Percentiles rank a stretch among this genome's conserved stretches.
Evolutionary conservation across 2,113 vertebrate genomes (phyloP).

Genomic region (Protobothrops mucrosquamatus): DNA sequence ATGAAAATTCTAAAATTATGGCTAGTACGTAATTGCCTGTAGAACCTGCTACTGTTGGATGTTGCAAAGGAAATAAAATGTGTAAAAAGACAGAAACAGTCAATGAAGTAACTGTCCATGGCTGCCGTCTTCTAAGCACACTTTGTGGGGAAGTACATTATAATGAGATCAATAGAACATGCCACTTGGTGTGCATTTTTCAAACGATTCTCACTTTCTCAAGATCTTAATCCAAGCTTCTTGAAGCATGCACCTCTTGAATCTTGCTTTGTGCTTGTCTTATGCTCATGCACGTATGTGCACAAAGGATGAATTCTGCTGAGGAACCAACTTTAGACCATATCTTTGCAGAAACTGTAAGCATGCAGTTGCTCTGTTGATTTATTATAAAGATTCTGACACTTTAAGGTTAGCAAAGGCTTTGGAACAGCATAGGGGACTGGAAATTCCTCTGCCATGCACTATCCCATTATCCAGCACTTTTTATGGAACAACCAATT

Average conservation of each 20-base stretch:
- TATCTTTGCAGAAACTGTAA: background rate
- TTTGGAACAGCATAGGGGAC: background rate
- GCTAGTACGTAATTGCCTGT: background rate
- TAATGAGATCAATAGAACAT: slow-evolving; percentile 10
- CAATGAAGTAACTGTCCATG: slow-evolving; percentile 21
- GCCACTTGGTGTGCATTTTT: background rate
- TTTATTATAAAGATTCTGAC: background rate
- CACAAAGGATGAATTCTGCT: background rate
- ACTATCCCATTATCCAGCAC: background rate
- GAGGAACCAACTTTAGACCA: background rate
- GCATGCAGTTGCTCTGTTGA: background rate
- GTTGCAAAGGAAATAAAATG: background rate
- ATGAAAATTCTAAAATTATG: background rate
- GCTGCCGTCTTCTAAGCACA: slow-evolving; percentile 1
- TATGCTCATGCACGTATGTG: background rate
- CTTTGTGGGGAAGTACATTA: background rate
- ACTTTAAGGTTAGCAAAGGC: background rate
- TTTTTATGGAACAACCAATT: background rate
- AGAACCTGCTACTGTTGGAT: background rate
- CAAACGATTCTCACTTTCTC: background rate
- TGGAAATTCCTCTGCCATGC: background rate
- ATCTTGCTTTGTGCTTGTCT: too few species aligned
- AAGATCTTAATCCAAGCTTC: background rate
- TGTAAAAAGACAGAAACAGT: slow-evolving; percentile 2
- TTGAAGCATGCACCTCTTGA: background rate